Evolutionary conservation across 2,113 vertebrate genomes (phyloP).

Genomic region (Serinus canaria): DNA sequence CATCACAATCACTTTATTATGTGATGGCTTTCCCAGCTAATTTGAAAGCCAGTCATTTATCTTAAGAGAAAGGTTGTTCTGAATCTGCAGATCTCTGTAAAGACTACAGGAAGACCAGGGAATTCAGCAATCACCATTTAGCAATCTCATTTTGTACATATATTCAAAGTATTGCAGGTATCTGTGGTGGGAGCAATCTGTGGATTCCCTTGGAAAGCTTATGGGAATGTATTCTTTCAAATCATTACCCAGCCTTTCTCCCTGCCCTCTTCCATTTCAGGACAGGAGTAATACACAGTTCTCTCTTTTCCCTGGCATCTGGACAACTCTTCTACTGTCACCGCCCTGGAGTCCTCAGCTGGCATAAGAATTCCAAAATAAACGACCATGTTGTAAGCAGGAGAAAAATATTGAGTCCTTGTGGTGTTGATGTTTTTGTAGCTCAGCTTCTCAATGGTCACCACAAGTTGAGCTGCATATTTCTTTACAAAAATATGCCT

Average conservation of each 20-base stretch:
- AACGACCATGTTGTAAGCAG: conserved; percentile 78
- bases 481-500: conserved; percentile 72
- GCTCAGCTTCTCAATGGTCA: conserved; percentile 66
- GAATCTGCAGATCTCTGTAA: not conserved
- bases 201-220: not conserved
- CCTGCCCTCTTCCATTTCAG: conserved; percentile 67
- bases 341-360: conserved; percentile 73
- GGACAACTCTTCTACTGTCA: conserved; percentile 76
- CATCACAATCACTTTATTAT: not conserved
- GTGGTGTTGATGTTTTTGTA: conserved; percentile 77
- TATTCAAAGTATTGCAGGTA: not conserved
- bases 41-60: not conserved
- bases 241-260: conserved; percentile 21
- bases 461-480: conserved; percentile 67
- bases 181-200: not conserved
- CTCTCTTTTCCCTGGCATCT: conserved; percentile 78
- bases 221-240: conserved; percentile 54
- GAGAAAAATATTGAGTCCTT: conserved; percentile 80
- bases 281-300: conserved; percentile 69
- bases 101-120: not conserved
- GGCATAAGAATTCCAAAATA: conserved; percentile 79
- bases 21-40: not conserved
- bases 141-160: not conserved
- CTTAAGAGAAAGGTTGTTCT: not conserved
- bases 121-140: not conserved